Base-by-base conservation (phyloP, 2,888 invertebrate species). In the Calliphora vomitoria region DNA sequence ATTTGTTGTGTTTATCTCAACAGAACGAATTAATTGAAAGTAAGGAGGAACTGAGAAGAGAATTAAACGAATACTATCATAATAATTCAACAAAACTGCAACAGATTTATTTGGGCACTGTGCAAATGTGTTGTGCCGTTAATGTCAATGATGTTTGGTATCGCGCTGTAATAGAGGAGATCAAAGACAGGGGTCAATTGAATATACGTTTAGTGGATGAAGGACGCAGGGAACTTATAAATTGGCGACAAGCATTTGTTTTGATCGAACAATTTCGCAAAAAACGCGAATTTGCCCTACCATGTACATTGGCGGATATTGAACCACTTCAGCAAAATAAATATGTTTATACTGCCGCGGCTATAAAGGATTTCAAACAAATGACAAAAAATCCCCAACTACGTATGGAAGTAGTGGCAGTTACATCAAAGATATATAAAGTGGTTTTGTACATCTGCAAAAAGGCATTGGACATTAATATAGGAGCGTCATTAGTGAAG, bases 201-300 rank as follows among this genome's bases (percentile, higher is more conserved):
- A 38, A 41, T 20, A 90, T 93, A 20, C 92, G 90, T 44, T 89
- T 93, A 15, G 92, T 93, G 5, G 98, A 98, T 91, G 94, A 95
- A 88, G 97, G 96, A 0, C 93, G 93, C 53, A 93, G 94, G 1
- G 95, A 96, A 90, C 94, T 93, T 0, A 94, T 96, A 0, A 91
- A 93, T 0, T 90, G 93, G 62, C 90, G 93, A 1, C 92, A 94
- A 68, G 92, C 97, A 20, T 95, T 94, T 72, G 93, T 94, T 13
- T 92, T 97, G 1, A 92, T 94, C 0, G 64, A 88, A 0, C 60
- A 66, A 13, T 93, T 91, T 50, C 88, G 89, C 20, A 10, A 60
- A 1, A 74, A 13, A 0, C 82, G 85, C 3, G 93, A 93, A 82
- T 82, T 90, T n/a, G 89, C 92, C 13, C 89, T 92, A n/a, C 90